These are phyloP conservation scores for Chymomyza caudatula DNA, from an alignment of 2,888 invertebrate genomes.

Conservation along the genomic window DNA sequence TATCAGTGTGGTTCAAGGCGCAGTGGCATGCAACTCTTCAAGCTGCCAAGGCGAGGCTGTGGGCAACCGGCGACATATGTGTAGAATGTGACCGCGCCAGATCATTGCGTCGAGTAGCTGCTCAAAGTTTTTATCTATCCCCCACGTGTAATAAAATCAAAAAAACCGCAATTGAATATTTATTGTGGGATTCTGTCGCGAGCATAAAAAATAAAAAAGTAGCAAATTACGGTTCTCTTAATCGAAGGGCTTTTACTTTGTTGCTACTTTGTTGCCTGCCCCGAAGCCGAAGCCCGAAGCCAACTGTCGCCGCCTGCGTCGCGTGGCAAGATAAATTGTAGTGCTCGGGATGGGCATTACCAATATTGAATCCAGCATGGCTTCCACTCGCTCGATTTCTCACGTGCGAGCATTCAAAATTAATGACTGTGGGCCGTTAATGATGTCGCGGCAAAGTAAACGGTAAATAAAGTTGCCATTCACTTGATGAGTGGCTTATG, in stretches of 20 bases:
- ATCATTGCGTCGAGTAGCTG: background rate
- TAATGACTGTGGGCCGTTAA: background rate
- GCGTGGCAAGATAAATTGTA: slow-evolving; percentile 38
- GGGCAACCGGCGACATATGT: background rate
- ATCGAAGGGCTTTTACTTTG: slow-evolving; percentile 10
- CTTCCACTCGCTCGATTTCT: background rate
- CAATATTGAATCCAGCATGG: slow-evolving; percentile 1
- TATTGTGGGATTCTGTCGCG: slow-evolving; percentile 38
- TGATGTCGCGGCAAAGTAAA: background rate
- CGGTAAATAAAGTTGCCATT: background rate
- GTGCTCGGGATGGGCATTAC: slow-evolving; percentile 8
- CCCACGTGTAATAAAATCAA: slow-evolving; percentile 32
- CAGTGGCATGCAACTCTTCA: background rate
- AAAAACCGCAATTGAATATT: slow-evolving; percentile 57
- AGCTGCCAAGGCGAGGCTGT: slow-evolving; percentile 18
- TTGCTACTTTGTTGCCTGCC: background rate
- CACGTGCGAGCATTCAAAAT: background rate
- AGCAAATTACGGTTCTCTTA: slow-evolving; percentile 27
- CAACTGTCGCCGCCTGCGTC: slow-evolving; percentile 19
- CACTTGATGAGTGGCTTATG: background rate
- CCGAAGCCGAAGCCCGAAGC: background rate
- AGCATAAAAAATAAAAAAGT: slow-evolving; percentile 8
- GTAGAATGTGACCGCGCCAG: background rate
- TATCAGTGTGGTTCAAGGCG: background rate
- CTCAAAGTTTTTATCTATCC: slow-evolving; percentile 31